Evolutionary conservation across 2,797 vertebrate genomes (phyloP).

Genomic region (Bradypus variegatus): DNA sequence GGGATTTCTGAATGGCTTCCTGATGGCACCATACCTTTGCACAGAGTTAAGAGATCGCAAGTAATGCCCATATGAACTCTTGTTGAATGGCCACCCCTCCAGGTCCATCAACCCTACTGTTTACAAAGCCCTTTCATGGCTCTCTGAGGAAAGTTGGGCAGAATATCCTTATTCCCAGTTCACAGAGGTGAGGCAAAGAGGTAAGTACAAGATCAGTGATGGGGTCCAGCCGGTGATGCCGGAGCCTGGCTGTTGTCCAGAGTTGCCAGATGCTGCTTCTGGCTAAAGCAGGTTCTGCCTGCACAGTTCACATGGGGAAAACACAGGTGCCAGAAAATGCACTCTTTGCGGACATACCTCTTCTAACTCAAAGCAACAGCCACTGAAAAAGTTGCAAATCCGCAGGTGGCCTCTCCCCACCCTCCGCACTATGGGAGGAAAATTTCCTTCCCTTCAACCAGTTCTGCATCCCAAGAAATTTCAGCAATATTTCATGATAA

Average conservation of each 20-base stretch:
- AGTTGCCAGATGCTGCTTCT: not conserved
- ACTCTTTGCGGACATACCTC: not conserved
- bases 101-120: not conserved
- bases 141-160: not conserved
- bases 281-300: not conserved
- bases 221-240: not conserved
- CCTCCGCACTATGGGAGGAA: not conserved
- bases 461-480: not conserved
- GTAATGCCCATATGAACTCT: not conserved
- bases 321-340: not conserved
- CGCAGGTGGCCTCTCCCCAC: not conserved
- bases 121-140: not conserved
- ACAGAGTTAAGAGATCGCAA: not conserved
- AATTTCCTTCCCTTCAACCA: not conserved
- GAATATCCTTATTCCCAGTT: not conserved
- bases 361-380: not conserved
- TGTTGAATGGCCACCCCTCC: not conserved
- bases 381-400: not conserved
- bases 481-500: not conserved
- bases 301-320: not conserved
- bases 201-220: not conserved
- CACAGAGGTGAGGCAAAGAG: not conserved
- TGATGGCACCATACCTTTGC: not conserved
- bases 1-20: not conserved
- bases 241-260: too few species aligned